phyloP scores from a whole-genome alignment of 2,797 vertebrate species.

The Morus bassanus region DNA sequence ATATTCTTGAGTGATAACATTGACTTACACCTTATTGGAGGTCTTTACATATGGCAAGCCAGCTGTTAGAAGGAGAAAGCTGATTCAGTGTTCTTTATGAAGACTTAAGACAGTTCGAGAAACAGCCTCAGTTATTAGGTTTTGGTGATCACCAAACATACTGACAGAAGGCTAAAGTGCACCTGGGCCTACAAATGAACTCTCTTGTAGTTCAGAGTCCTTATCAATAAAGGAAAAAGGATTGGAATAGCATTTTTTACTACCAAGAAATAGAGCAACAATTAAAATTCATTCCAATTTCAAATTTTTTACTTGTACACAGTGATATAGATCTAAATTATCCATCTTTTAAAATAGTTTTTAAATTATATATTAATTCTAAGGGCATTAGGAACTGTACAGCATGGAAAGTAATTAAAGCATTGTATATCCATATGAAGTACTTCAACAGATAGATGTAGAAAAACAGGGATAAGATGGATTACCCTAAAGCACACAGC shows the following conservation, averaged over 20 bases:
- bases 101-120: background rate
- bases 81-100: background rate
- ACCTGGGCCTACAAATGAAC: background rate
- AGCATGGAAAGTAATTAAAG: background rate
- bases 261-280: background rate
- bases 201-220: background rate
- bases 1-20: background rate
- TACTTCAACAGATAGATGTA: background rate
- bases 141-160: background rate
- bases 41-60: background rate
- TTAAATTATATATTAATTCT: background rate
- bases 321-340: background rate
- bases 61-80: background rate
- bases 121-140: background rate
- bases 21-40: background rate
- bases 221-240: background rate
- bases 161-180: background rate
- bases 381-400: background rate
- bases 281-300: background rate
- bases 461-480: background rate
- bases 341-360: background rate
- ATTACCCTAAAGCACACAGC: slow-evolving; percentile 20
- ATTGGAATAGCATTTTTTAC: background rate
- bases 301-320: background rate
- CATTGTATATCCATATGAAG: background rate